Evolutionary conservation across 1,140 invertebrate genomes (phyloP), one percentile per base, ranked within the genome.

Genomic region (Listronotus oregonensis): DNA sequence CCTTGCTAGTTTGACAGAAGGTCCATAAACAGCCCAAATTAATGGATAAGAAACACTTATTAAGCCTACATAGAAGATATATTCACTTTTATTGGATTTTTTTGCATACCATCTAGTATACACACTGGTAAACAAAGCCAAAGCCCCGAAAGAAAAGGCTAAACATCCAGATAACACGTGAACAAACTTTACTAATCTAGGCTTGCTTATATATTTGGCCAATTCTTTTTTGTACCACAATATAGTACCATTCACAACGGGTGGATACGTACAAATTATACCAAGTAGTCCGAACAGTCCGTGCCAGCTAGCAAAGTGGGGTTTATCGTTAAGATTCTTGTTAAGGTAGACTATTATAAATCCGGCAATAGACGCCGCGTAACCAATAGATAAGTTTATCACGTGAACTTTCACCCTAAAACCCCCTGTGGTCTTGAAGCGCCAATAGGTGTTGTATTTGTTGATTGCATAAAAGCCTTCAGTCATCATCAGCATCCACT

Each of bases 51-150:
- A 39, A 42, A 64, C 52, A 18, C 60, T 44, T 32, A 65, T 15
- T 37, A 74, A 42, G 6, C 65, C 69, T 31, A 72, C 46, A 15
- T 66, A 49, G 61, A 72, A 72, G 3, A 64, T 37, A 56, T 55
- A 52, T 18, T 67, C 56, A 46, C 64, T 68, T 3, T 57, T 42
- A 43, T 66, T 46, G 11, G 69, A 64, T 51, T 54, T 67, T 50
- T 59, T 68, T 7, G 15, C 59, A 58, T 70, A 75, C 74, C 74
- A 75, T 15, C 73, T 71, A 9, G 72, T 66, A 50, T 75, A 75
- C 8, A 74, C 63, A 58, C 72, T 73, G 44, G 74, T 64, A 49
- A 75, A 44, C 37, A 74, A 32, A 39, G 71, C 34, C n/a, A 74
- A 14, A n/a, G 71, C 70, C n/a, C 74, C 74, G 40, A 73, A 73